Percentiles rank a stretch among this genome's conserved stretches.
phyloP scores from a whole-genome alignment of 2,888 invertebrate genomes.

The Cepaea hortensis region DNA sequence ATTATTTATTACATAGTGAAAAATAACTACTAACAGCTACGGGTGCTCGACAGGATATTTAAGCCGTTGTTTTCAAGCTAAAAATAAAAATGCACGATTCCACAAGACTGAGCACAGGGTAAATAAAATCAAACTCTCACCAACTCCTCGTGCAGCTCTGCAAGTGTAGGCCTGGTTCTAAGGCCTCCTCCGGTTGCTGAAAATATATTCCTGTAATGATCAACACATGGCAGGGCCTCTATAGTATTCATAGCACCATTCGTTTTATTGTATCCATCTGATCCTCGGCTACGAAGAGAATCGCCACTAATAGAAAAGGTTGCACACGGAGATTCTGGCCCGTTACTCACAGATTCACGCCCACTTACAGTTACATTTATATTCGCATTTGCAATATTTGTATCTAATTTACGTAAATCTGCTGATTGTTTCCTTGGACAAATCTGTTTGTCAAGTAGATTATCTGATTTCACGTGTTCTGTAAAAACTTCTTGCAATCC shows the following conservation, averaged over 20 bases:
- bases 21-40: too few relatives aligned
- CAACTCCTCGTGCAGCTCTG: constrained; percentile 75
- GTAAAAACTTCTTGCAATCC: constrained; percentile 13
- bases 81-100: neutral
- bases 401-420: constrained; percentile 32
- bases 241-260: constrained; percentile 59
- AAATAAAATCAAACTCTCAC: constrained; percentile 3
- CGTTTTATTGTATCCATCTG: constrained; percentile 42
- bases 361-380: neutral
- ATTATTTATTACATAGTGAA: too few relatives aligned
- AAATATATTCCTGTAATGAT: constrained; percentile 70
- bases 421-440: constrained; percentile 14
- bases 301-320: constrained; percentile 54
- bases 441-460: neutral
- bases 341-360: constrained; percentile 22
- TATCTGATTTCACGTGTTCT: neutral
- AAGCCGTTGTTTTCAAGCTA: too few relatives aligned
- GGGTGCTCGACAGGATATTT: too few relatives aligned
- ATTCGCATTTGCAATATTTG: constrained; percentile 4
- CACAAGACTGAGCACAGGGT: neutral
- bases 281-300: constrained; percentile 49
- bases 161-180: constrained; percentile 74
- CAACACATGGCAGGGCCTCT: constrained; percentile 69
- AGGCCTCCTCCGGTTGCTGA: constrained; percentile 64
- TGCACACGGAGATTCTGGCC: constrained; percentile 54